Evolutionary conservation across 2,113 vertebrate species (phyloP), one percentile per base, ranked within the genome.

Genomic region (Toxostoma redivivum): DNA sequence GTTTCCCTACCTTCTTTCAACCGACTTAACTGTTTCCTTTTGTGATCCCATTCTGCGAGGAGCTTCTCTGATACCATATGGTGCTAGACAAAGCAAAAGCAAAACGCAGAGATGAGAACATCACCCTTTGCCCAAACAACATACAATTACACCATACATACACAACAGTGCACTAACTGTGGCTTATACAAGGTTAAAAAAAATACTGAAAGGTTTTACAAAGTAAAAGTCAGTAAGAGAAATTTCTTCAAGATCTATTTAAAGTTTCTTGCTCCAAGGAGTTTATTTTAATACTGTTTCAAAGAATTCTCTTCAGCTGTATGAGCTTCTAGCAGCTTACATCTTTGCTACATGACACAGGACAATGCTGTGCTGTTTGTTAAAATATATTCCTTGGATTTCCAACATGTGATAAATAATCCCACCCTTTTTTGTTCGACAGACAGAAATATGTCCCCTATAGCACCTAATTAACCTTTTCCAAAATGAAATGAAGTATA

Each of bases 11-110:
- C 97, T 97, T 96, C 97, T 98, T 56, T 99, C 99, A 42, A 98
- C 78, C 0, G 98, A 97, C 95, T 98, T 99, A 15, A 94, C 84
- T 23, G 97, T 91, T 92, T 99, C 99, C 96, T 98, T 99, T 91
- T 98, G 98, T 42, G 99, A 99, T 24, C 99, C 99, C 9, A 98
- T 99, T 98, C 98, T 99, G 92, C 99, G 98, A 51, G 99, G 99
- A 65, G 99, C 99, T 97, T 99, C 99, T 90, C 99, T 98, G 92
- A 99, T 99, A 51, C 99, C 99, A 50, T 99, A 99, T 3, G 99
- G 99, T 90, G 99, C 99, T 99, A 90, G 11, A 64, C 14, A 97
- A 81, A 95, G 83, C 57, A 94, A 73, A 92, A 4, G 65, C 33
- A 62, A 8, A 90, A 85, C 1, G 38, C 14, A 47, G 37, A 74